Percentiles rank a stretch among this genome's conserved stretches.
Conservation (phyloP, 2,888 invertebrate genomes). For the Chymomyza procnemis region DNA sequence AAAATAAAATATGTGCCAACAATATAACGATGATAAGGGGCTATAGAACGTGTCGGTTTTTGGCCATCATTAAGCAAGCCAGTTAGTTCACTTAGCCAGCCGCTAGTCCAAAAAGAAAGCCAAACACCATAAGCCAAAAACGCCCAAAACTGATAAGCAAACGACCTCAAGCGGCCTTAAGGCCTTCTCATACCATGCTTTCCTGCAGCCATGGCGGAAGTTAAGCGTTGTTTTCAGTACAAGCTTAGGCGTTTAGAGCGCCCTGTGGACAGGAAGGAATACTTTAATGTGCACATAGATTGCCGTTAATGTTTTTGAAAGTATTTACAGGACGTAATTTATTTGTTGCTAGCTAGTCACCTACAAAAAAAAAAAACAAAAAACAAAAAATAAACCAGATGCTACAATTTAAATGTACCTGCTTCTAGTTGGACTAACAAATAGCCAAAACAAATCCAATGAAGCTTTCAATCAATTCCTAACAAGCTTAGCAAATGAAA, state of each 20-base stretch:
- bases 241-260: background rate
- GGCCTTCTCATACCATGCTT: slow-evolving; percentile 37
- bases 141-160: slow-evolving; percentile 65
- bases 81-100: slow-evolving; percentile 45
- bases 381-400: too few relatives aligned
- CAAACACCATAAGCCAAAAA: slow-evolving; percentile 27
- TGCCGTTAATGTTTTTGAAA: background rate
- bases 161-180: slow-evolving; percentile 68
- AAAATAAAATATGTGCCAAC: slow-evolving; percentile 58
- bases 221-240: background rate
- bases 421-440: background rate
- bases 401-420: too few relatives aligned
- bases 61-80: slow-evolving; percentile 33
- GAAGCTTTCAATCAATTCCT: background rate
- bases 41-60: slow-evolving; percentile 59
- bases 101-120: background rate
- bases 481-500: background rate
- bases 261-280: background rate
- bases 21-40: slow-evolving; percentile 67
- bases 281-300: background rate
- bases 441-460: background rate
- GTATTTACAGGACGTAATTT: background rate
- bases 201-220: background rate
- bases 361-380: too few relatives aligned
- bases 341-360: background rate